Base-by-base conservation (phyloP, 2,888 invertebrate species). In the Orthosia cruda region DNA sequence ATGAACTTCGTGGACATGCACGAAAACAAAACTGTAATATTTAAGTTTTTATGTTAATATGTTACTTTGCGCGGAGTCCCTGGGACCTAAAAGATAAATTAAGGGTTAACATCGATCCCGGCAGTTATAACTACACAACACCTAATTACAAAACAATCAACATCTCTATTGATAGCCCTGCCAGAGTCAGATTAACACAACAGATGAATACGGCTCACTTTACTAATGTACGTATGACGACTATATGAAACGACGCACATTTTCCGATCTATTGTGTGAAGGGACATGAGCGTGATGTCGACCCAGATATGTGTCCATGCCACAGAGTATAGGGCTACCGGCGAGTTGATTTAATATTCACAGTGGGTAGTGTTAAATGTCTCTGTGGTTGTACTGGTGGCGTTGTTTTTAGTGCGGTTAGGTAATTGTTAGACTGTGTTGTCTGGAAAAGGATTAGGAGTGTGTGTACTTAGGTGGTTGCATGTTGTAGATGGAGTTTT, bases 221-320 rank as follows among this genome's bases (percentile, higher is more conserved):
- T 69, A 77, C 75, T 81, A 80, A 83, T 76, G 72, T 76, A 80
- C 50, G 55, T 72, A 79, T 81, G 84, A 80, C 70, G 72, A 67
- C 70, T 78, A 73, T 78, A 77, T 78, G 81, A 77, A 86, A 69
- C 54, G 83, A 84, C 84, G 83, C 82, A 83, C 86, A 87, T 89
- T 88, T 87, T 84, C 89, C 86, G 83, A 89, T 87, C 83, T 81
- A 88, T 88, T 88, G 89, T 88, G 73, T n/a, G 32, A 11, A 75
- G 69, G 68, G 86, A 81, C 80, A 67, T 67, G 72, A 80, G 77
- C 81, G 76, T 81, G 73, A 79, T 74, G 79, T 62, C 81, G 89
- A 80, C 89, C 89, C 58, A 88, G 85, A 89, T 88, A 74, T 81
- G 79, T 76, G 86, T 72, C 88, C 77, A 74, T 66, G 64, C 49